A percentile compares a stretch with the other conserved stretches of the same genome.
These are phyloP conservation scores for Neelides sp. DNA, from an alignment of 1,140 invertebrate genomes.

Conservation along the genomic window DNA sequence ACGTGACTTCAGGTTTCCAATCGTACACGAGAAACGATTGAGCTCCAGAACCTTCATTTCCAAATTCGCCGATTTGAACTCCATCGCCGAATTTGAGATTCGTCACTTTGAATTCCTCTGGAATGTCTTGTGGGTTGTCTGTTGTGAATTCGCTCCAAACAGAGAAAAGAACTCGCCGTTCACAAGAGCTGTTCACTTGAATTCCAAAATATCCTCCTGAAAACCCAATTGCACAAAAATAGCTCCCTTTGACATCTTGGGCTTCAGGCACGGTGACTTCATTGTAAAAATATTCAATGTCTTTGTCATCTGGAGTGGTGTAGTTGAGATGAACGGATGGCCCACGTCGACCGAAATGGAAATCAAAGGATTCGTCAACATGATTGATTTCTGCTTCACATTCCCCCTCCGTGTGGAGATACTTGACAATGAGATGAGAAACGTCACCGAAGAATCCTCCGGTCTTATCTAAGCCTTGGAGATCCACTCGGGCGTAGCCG, in stretches of 20 bases:
- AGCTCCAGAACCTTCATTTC: constrained; percentile 17
- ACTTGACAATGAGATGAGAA: not conserved
- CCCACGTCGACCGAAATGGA: constrained; percentile 25
- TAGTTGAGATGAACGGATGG: constrained; percentile 24
- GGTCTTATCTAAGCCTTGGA: constrained; percentile 12
- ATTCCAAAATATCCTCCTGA: constrained; percentile 27
- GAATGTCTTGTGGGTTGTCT: constrained; percentile 22
- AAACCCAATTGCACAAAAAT: constrained; percentile 24
- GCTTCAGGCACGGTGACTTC: constrained; percentile 21
- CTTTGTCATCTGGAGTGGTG: not conserved
- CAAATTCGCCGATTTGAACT: constrained; percentile 7
- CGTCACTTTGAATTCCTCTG: constrained; percentile 23
- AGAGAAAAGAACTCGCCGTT: constrained; percentile 27
- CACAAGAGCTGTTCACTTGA: constrained; percentile 17
- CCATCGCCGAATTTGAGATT: constrained; percentile 17
- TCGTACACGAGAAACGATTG: constrained; percentile 16
- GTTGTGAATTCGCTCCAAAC: constrained; percentile 22
- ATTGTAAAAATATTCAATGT: constrained; percentile 27
- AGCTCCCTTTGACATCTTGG: constrained; percentile 18
- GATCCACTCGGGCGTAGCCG: constrained; percentile 19
- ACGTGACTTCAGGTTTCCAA: constrained; percentile 15
- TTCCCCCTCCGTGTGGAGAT: not conserved
- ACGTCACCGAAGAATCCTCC: constrained; percentile 18
- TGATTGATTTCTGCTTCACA: constrained; percentile 4
- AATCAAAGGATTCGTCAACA: constrained; percentile 11